phyloP scores from a whole-genome alignment of 2,113 vertebrate genomes.

The Oxygymnocypris stewartii region DNA sequence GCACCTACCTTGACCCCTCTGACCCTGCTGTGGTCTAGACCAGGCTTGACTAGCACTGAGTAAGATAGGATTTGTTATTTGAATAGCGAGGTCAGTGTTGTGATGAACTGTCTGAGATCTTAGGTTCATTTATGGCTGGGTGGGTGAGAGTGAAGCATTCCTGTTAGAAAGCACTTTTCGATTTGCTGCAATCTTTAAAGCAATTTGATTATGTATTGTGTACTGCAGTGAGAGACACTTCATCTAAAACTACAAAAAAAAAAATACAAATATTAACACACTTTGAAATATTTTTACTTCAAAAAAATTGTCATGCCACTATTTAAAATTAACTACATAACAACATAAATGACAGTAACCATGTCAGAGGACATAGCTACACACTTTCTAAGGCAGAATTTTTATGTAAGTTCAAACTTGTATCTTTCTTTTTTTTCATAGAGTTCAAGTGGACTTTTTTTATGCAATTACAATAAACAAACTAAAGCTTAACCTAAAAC shows the following conservation, averaged over 20 bases:
- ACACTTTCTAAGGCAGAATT: neutral
- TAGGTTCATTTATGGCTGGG: neutral
- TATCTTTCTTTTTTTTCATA: neutral
- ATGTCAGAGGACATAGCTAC: too few relatives aligned
- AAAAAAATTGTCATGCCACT: too few relatives aligned
- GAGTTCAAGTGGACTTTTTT: neutral
- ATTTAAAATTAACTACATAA: too few relatives aligned
- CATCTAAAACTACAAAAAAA: neutral
- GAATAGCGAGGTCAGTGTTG: conserved; percentile 31
- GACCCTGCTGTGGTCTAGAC: conserved; percentile 43
- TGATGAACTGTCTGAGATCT: neutral
- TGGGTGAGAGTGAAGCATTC: neutral
- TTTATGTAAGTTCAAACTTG: too few relatives aligned
- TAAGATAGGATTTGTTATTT: conserved; percentile 3
- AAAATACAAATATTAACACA: too few relatives aligned
- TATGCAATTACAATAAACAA: neutral
- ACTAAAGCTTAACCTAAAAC: neutral
- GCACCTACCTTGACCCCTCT: conserved; percentile 54
- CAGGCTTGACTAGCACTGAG: neutral
- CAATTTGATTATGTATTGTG: neutral
- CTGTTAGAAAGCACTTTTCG: neutral
- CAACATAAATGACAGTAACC: too few relatives aligned
- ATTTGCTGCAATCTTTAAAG: neutral
- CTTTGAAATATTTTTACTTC: too few relatives aligned
- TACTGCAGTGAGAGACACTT: neutral